Percentiles rank a stretch among this genome's conserved stretches.
Evolutionary conservation across 2,888 invertebrate species (phyloP).

Genomic region (Fragum sueziense): DNA sequence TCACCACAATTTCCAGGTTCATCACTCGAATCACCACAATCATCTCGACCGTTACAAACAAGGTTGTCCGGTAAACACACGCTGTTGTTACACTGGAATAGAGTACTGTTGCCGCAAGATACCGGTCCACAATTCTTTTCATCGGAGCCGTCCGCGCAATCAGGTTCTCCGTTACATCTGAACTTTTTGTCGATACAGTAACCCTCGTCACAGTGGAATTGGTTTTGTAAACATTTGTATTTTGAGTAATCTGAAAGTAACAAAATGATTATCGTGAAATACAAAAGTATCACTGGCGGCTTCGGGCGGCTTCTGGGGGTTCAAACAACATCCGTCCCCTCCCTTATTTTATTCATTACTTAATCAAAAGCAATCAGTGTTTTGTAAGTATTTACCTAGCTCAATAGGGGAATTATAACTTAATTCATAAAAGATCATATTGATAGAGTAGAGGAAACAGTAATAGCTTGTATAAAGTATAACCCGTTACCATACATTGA

Average conservation of each 20-base stretch:
- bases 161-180: conserved; percentile 87
- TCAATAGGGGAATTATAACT: no score
- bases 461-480: no score
- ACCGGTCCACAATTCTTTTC: conserved; percentile 69
- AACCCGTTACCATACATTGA: no score
- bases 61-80: conserved; percentile 70
- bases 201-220: conserved; percentile 87
- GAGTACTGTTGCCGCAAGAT: conserved; percentile 56
- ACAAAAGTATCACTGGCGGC: no score
- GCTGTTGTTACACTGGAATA: conserved; percentile 58
- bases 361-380: no score
- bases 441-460: no score
- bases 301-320: no score
- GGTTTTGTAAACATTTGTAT: conserved; percentile 84
- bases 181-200: conserved; percentile 88
- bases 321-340: no score
- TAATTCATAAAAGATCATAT: no score
- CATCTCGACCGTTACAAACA: conserved; percentile 70
- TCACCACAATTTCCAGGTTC: conserved; percentile 75
- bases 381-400: no score
- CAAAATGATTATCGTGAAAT: no score
- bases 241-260: conserved; percentile 26
- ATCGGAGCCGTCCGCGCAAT: conserved; percentile 74
- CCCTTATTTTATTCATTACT: no score
- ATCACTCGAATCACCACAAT: conserved; percentile 76